Conservation (phyloP, 2,797 vertebrate species). For the Nyctalus aviator region DNA sequence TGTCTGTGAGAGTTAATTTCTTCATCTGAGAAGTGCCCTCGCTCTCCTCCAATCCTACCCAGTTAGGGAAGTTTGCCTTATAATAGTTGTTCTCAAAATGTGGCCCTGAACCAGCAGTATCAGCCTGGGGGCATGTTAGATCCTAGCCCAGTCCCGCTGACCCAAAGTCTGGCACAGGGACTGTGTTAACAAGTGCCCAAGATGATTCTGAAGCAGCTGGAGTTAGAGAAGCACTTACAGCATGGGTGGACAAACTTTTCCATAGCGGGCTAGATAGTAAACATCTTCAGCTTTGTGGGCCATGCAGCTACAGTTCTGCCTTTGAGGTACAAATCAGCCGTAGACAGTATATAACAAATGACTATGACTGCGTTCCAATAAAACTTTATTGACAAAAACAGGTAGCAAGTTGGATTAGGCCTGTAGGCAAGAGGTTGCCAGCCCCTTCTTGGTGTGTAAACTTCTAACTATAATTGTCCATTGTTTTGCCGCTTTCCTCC, state of each 20-base stretch:
- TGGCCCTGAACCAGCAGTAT: background rate
- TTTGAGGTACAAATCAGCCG: background rate
- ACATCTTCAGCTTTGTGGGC: background rate
- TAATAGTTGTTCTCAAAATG: background rate
- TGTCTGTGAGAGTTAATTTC: background rate
- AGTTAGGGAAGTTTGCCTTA: background rate
- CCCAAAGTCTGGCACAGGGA: background rate
- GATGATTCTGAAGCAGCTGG: background rate
- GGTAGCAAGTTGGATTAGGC: background rate
- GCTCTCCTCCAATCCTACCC: too few species aligned
- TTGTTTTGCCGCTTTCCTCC: background rate
- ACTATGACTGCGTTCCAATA: background rate
- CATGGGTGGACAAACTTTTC: background rate
- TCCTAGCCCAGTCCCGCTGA: background rate
- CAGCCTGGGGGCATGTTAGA: background rate
- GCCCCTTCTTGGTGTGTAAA: background rate
- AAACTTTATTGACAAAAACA: background rate
- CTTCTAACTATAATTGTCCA: background rate
- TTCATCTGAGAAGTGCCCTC: background rate
- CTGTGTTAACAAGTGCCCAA: background rate
- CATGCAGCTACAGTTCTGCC: background rate
- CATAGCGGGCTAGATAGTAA: background rate
- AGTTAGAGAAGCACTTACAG: background rate
- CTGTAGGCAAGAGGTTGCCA: background rate
- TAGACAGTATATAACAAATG: accelerated